Evolutionary conservation across 2,888 invertebrate species (phyloP).

Genomic region (Amphipoea oculea): DNA sequence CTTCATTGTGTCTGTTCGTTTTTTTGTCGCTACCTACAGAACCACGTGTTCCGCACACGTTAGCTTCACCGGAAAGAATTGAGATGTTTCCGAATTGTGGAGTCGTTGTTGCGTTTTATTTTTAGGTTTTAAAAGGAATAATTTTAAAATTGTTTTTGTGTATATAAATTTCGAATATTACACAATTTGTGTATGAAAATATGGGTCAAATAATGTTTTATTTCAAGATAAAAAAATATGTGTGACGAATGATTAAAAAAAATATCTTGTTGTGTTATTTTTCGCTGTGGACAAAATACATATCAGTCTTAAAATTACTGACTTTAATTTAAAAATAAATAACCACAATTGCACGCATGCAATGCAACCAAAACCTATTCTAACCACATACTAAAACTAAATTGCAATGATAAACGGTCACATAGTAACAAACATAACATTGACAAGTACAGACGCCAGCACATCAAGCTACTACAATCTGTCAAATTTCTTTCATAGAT

Average conservation of each 20-base stretch:
- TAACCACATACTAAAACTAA: background rate
- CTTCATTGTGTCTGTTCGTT: slow-evolving; percentile 70
- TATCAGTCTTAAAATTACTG: background rate
- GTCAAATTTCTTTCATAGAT: no score
- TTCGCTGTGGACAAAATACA: background rate
- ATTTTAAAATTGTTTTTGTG: background rate
- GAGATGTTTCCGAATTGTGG: slow-evolving; percentile 59
- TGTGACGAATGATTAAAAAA: background rate
- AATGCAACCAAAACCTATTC: background rate
- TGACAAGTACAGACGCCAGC: background rate
- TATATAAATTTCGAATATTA: background rate
- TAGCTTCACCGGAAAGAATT: slow-evolving; percentile 75
- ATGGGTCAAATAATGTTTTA: no score
- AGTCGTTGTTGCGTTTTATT: slow-evolving; percentile 61
- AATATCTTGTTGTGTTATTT: background rate
- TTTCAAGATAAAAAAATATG: background rate
- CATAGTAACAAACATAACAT: background rate
- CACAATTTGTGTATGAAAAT: background rate
- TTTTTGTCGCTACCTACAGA: slow-evolving; percentile 77
- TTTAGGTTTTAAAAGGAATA: background rate
- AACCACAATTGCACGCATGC: background rate
- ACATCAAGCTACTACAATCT: no score
- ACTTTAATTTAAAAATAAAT: background rate
- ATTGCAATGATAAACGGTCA: no score
- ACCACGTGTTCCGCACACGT: slow-evolving; percentile 87